Evolutionary conservation across 2,888 invertebrate genomes (phyloP).

Genomic region (Lamellibrachia satsuma): DNA sequence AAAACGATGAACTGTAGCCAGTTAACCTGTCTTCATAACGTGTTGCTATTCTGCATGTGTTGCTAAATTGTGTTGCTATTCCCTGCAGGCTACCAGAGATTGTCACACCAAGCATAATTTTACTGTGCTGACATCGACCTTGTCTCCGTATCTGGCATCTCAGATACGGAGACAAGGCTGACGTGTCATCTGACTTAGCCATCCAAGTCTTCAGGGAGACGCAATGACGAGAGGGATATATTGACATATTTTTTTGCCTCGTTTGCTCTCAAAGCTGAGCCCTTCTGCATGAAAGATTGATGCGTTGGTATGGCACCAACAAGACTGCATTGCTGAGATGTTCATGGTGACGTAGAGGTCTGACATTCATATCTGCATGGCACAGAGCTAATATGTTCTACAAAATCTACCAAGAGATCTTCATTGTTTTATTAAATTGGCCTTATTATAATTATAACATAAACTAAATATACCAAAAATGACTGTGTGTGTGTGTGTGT

Average conservation of each 20-base stretch:
- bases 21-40: neutral
- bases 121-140: no score
- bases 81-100: no score
- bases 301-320: neutral
- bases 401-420: neutral
- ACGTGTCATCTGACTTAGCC: no score
- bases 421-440: no score
- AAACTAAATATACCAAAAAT: no score
- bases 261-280: neutral
- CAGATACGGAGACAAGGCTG: no score
- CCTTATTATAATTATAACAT: no score
- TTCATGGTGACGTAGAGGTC: neutral
- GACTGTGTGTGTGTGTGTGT: no score
- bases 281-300: neutral
- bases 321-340: neutral
- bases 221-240: neutral
- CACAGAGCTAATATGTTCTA: neutral
- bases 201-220: neutral
- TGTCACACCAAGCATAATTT: no score
- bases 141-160: no score
- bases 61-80: no score
- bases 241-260: neutral
- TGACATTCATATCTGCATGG: neutral
- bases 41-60: neutral
- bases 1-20: no score